Conservation (phyloP, 2,888 invertebrate genomes). For the Antheraea assamensis region DNA sequence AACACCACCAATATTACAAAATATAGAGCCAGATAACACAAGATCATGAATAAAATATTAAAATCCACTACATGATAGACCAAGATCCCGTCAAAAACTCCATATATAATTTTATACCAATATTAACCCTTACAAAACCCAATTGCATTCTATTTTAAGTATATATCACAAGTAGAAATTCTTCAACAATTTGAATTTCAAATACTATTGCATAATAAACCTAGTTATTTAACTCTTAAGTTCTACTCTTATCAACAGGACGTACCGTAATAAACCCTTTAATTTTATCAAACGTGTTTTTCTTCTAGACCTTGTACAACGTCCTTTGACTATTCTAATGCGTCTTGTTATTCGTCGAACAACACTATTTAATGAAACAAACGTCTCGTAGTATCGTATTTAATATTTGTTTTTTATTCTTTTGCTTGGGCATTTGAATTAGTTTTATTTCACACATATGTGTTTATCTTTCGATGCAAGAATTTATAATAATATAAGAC, state of each 20-base stretch:
- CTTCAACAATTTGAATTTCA: not conserved
- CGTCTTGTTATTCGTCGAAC: not conserved
- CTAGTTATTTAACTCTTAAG: not conserved
- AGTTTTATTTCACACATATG: not conserved
- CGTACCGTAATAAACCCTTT: not conserved
- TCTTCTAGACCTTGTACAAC: conserved; percentile 1
- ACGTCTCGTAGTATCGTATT: not conserved
- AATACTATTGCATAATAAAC: not conserved
- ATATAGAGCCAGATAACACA: no score
- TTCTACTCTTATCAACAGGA: not conserved
- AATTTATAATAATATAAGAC: no score
- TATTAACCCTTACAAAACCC: not conserved
- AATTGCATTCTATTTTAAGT: not conserved
- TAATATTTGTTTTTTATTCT: no score
- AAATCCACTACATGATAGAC: no score
- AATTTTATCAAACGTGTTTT: not conserved
- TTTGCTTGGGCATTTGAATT: not conserved
- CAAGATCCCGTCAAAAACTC: no score
- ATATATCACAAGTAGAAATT: not conserved
- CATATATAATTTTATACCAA: not conserved
- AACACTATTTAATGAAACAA: not conserved
- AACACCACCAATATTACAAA: no score
- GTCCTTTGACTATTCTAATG: conserved; percentile 5
- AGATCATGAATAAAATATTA: no score
- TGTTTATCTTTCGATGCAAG: no score